phyloP scores from a whole-genome alignment of 2,113 vertebrate species.

The Nyctereutes procyonoides region DNA sequence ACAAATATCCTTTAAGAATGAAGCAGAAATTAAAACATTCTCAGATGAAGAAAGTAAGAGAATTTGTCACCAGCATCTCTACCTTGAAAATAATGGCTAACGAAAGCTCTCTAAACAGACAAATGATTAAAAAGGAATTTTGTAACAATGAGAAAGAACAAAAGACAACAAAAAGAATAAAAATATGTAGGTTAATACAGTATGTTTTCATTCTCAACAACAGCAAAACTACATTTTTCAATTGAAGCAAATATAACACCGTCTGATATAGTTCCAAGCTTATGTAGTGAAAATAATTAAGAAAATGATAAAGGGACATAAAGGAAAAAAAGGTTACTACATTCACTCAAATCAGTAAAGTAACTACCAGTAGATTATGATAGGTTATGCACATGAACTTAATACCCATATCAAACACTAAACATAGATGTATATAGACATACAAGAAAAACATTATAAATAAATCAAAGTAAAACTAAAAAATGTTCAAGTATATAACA shows the following conservation, averaged over 20 bases:
- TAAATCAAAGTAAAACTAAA: neutral
- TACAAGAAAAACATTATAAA: neutral
- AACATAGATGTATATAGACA: neutral
- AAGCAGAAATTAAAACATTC: neutral
- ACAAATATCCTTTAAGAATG: neutral
- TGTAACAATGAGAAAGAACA: neutral
- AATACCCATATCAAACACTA: neutral
- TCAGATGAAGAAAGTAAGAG: neutral
- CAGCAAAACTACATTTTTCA: neutral
- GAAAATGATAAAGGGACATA: neutral
- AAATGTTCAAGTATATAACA: neutral
- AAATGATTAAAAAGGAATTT: neutral
- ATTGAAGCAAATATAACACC: neutral
- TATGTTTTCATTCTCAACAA: neutral
- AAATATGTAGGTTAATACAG: neutral
- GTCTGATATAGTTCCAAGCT: neutral
- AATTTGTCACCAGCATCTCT: neutral
- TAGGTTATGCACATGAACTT: neutral
- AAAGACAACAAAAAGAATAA: neutral
- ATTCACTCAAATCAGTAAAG: neutral
- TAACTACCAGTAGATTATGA: neutral
- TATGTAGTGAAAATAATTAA: neutral
- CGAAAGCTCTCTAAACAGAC: neutral
- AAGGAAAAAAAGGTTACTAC: neutral
- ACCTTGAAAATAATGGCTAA: neutral